These are phyloP conservation scores for Nannobrachium achirus DNA, from an alignment of 2,113 vertebrate species.

Conservation along the genomic window DNA sequence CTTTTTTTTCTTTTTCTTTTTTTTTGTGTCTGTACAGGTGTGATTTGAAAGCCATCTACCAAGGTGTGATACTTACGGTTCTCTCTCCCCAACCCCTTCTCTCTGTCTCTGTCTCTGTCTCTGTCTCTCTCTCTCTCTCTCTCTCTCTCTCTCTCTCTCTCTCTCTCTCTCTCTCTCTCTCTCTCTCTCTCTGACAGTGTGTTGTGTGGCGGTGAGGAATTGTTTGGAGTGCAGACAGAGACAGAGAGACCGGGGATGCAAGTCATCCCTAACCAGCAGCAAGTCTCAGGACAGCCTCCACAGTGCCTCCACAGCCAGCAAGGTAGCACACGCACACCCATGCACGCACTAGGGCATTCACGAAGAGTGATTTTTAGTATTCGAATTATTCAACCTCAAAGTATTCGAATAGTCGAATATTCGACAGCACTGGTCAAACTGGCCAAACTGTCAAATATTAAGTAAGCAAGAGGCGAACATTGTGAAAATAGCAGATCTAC, in stretches of 20 bases:
- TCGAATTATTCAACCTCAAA: too few relatives aligned
- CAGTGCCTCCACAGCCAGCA: slow-evolving; percentile 80
- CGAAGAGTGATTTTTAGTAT: too few relatives aligned
- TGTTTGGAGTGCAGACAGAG: slow-evolving; percentile 96
- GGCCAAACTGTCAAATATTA: too few relatives aligned
- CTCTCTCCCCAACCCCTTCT: slow-evolving; percentile 3
- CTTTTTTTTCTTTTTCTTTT: too few relatives aligned
- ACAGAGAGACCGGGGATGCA: slow-evolving; percentile 91
- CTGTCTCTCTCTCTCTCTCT: neutral
- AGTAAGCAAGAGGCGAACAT: too few relatives aligned
- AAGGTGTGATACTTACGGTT: slow-evolving; percentile 26
- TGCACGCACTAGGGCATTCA: neutral
- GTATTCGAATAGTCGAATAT: too few relatives aligned
- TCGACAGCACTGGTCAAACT: too few relatives aligned
- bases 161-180: slow-evolving; percentile 1
- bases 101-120: neutral
- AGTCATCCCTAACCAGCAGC: slow-evolving; percentile 84
- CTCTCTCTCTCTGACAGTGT: slow-evolving; percentile 80
- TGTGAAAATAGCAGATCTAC: too few relatives aligned
- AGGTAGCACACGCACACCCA: slow-evolving; percentile 79
- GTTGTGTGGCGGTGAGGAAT: slow-evolving; percentile 97
- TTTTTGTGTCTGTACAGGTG: too few relatives aligned
- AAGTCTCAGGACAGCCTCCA: slow-evolving; percentile 92
- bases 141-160: neutral
- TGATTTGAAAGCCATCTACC: neutral